These are phyloP conservation scores for Drosophila trapezifrons DNA, from an alignment of 1,140 invertebrate genomes.

Conservation along the genomic window DNA sequence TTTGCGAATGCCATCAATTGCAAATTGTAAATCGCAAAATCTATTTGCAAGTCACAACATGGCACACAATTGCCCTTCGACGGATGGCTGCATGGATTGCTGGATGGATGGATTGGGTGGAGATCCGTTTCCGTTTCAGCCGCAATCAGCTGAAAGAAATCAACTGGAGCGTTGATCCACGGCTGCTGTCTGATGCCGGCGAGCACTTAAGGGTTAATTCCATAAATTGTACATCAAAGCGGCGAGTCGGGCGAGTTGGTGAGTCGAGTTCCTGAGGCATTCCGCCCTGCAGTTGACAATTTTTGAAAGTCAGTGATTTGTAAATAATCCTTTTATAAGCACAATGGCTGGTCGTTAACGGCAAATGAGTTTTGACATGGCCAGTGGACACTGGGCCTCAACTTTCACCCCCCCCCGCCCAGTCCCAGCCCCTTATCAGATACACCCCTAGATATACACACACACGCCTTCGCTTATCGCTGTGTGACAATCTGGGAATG, in stretches of 20 bases:
- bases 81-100: conserved; percentile 9
- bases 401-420: background rate
- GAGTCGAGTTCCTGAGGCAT: conserved; percentile 42
- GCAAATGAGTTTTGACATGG: conserved; percentile 81
- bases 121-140: conserved; percentile 64
- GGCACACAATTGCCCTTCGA: conserved; percentile 59
- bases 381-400: conserved; percentile 53
- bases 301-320: conserved; percentile 83
- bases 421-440: conserved; percentile 20
- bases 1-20: conserved; percentile 29
- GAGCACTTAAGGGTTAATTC: conserved; percentile 81
- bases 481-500: conserved; percentile 74
- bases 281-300: conserved; percentile 82
- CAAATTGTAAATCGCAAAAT: conserved; percentile 50
- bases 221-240: conserved; percentile 82
- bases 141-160: conserved; percentile 80
- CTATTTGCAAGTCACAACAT: conserved; percentile 47
- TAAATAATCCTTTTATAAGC: conserved; percentile 83
- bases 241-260: conserved; percentile 19
- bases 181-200: conserved; percentile 52
- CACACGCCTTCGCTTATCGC: conserved; percentile 43
- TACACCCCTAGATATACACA: conserved; percentile 30
- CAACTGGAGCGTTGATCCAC: conserved; percentile 60
- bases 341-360: conserved; percentile 79
- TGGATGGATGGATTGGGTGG: conserved; percentile 22